phyloP scores from a whole-genome alignment of 2,888 invertebrate genomes.

The Watsonalla cultraria region DNA sequence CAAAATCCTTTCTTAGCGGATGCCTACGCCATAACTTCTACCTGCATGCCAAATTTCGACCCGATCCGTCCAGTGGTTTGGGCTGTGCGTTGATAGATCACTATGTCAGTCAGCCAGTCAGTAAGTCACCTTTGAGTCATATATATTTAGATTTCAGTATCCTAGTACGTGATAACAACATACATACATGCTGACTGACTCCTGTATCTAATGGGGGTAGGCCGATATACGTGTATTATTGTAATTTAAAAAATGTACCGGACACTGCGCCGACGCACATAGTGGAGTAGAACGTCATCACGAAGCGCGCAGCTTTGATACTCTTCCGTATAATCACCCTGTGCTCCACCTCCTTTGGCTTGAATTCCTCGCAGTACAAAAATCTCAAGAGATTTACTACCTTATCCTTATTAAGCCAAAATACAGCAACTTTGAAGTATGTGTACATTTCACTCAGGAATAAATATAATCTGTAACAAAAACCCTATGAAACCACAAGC shows the following conservation, averaged over 20 bases:
- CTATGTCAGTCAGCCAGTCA: no score
- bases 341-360: slow-evolving; percentile 60
- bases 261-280: slow-evolving; percentile 71
- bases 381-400: slow-evolving; percentile 55
- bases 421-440: slow-evolving; percentile 66
- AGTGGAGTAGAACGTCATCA: slow-evolving; percentile 65
- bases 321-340: slow-evolving; percentile 52
- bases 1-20: no score
- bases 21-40: no score
- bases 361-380: slow-evolving; percentile 61
- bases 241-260: slow-evolving; percentile 34
- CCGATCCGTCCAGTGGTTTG: no score
- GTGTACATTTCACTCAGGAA: slow-evolving; percentile 75
- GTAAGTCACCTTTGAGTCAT: no score
- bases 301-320: slow-evolving; percentile 58
- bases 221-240: no score
- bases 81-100: no score
- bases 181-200: no score
- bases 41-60: no score
- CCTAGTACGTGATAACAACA: no score
- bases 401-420: slow-evolving; percentile 65
- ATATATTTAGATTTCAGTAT: no score
- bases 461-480: slow-evolving; percentile 60
- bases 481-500: background rate
- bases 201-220: no score